Evolutionary conservation across 2,113 vertebrate genomes (phyloP), one percentile per base, ranked within the genome.

Genomic region (Entomyzon cyanotis): DNA sequence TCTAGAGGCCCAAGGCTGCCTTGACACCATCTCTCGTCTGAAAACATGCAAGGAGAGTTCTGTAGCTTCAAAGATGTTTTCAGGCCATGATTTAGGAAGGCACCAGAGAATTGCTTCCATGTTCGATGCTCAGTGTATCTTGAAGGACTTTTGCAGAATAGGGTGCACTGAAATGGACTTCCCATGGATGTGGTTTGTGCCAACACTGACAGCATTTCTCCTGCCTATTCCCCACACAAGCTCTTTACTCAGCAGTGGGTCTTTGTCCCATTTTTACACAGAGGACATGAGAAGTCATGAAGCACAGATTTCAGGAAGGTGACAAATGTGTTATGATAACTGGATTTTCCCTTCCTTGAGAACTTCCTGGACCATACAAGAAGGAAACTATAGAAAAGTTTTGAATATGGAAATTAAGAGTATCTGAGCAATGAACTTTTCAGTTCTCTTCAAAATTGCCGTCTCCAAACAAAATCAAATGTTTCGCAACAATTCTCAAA

Each of bases 231-330:
- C 28, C 28, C 13, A 28, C 23, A 41, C 3, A 16, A 12, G 5
- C 0, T 1, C 42, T 80, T 83, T 58, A 35, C 42, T 27, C 55
- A 33, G 46, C 28, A 80, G 30, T 2, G 3, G 12, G 5, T 47
- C 58, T 62, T 85, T 58, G n/a, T 81, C 59, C 23, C 30, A 5
- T 28, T 55, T 82, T 42, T 28, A 53, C 22, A 39, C 1, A 4
- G 11, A 65, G 9, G 12, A 28, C 33, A 18, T 0, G 3, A 86
- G n/a, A 83, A 83, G 15, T 22, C 23, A 27, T 0, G 0, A 53
- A 90, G 41, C 41, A n/a, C 12, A 31, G 31, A 15, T 49, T 60
- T 62, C 28, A 65, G 27, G 22, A 69, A 50, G 68, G 18, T 55
- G 25, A 77, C n/a, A n/a, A 64, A 27, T 23, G 1, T 8, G 6